phyloP scores from a whole-genome alignment of 2,113 vertebrate genomes.

The Meleagris gallopavo region DNA sequence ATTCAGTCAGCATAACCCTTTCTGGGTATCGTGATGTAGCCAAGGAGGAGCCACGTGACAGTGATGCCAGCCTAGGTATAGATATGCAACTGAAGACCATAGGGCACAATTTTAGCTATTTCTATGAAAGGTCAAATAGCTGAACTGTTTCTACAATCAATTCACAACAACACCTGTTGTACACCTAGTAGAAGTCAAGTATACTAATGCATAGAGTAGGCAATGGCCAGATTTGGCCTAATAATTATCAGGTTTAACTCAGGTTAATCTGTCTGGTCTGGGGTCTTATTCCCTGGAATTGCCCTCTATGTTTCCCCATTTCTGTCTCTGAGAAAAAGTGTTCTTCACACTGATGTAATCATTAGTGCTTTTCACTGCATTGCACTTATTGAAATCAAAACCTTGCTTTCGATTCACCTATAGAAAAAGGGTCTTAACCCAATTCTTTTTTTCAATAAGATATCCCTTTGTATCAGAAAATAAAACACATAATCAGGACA shows the following conservation, averaged over 20 bases:
- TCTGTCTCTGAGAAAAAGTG: not conserved
- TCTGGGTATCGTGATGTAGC: not conserved
- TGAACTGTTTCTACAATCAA: not conserved
- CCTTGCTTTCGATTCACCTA: not conserved
- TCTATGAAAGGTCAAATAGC: not conserved
- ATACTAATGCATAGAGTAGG: not conserved
- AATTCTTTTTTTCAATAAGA: not conserved
- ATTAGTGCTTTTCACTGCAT: not conserved
- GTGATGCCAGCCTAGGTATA: not conserved
- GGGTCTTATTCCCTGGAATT: not conserved
- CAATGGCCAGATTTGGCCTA: not conserved
- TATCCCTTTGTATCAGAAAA: not conserved
- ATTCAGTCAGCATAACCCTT: not conserved
- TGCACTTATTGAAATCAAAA: not conserved
- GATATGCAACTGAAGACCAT: not conserved
- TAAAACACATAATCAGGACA: not conserved
- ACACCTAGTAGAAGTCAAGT: not conserved
- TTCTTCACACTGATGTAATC: not conserved
- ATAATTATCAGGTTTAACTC: not conserved
- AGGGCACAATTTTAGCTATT: not conserved
- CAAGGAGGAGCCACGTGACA: not conserved
- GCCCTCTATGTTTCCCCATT: not conserved
- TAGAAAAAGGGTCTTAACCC: not conserved
- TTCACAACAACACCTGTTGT: not conserved
- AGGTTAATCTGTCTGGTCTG: not conserved